Evolutionary conservation across 2,113 vertebrate genomes (phyloP).

Genomic region (Pyxicephalus adspersus): DNA sequence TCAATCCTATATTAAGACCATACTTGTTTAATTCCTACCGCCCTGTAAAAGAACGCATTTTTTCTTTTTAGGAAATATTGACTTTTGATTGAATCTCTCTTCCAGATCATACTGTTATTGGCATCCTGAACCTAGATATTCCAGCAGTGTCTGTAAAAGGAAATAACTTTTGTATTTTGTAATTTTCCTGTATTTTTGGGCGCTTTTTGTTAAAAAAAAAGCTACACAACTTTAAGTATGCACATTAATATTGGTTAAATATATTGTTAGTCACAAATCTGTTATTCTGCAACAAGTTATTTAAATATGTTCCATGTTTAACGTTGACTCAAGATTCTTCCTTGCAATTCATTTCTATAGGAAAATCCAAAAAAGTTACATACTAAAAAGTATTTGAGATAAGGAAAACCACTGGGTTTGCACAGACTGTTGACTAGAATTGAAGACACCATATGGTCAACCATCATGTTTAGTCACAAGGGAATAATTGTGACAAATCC

Average conservation of each 20-base stretch:
- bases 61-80: neutral
- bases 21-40: neutral
- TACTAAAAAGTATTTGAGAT: no score
- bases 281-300: neutral
- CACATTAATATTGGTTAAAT: neutral
- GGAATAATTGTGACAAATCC: no score
- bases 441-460: no score
- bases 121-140: constrained; percentile 14
- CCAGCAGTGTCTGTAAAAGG: neutral
- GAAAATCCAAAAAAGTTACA: no score
- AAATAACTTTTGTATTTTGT: constrained; percentile 10
- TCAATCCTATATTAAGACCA: no score
- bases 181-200: neutral
- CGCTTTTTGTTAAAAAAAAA: neutral
- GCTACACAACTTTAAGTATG: neutral
- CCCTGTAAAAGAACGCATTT: neutral
- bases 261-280: neutral
- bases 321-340: no score
- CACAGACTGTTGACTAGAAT: no score
- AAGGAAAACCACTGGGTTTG: no score
- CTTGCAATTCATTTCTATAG: no score
- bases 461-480: no score
- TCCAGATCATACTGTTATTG: constrained; percentile 25
- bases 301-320: neutral
- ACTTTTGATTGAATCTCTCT: constrained; percentile 21